Conservation (phyloP, 2,888 invertebrate species). For the Epistrophe grossulariae region DNA sequence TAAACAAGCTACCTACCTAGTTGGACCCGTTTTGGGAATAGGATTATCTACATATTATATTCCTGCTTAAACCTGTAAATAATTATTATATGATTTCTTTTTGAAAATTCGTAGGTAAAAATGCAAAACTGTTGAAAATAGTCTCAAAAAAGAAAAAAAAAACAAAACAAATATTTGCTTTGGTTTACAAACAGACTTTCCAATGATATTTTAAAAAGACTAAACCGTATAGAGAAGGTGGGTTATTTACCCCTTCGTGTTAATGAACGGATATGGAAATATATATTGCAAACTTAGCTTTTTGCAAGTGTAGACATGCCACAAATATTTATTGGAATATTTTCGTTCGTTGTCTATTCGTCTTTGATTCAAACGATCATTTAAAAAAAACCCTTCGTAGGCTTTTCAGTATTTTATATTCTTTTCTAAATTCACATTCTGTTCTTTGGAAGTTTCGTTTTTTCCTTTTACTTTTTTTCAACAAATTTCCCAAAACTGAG, state of each 20-base stretch:
- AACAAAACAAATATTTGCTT: background rate
- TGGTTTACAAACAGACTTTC: background rate
- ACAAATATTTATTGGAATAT: no score
- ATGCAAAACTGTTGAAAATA: background rate
- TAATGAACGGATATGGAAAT: background rate
- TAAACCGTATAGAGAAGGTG: background rate
- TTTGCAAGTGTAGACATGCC: background rate
- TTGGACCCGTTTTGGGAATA: constrained; percentile 22
- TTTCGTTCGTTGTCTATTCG: no score
- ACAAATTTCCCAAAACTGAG: no score
- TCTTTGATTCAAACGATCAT: no score
- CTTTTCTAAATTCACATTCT: no score
- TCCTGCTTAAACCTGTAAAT: constrained; percentile 1
- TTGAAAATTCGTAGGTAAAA: background rate
- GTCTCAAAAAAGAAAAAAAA: background rate
- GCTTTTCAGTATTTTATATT: no score
- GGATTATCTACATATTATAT: background rate
- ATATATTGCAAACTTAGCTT: background rate
- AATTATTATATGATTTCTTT: constrained; percentile 3
- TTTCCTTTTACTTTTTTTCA: no score
- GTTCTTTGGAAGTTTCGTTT: no score
- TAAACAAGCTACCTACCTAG: constrained; percentile 9
- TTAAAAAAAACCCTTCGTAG: no score
- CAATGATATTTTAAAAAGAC: background rate
- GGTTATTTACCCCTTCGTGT: background rate